Base-by-base conservation (phyloP, 2,113 vertebrate genomes). In the Brachionichthys hirsutus region DNA sequence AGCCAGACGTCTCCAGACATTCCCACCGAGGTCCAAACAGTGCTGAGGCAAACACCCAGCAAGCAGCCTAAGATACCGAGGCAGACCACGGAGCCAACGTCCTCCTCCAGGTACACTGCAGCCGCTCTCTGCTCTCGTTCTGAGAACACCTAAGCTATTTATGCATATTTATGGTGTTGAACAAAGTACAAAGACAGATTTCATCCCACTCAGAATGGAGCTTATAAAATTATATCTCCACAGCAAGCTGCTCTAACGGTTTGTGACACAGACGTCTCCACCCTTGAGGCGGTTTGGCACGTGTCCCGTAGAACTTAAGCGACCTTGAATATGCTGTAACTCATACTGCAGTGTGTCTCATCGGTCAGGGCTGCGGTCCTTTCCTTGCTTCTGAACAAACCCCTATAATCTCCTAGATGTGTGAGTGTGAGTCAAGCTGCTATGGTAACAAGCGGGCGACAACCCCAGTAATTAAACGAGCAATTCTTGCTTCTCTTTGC, bases 1-100 rank as follows among this genome's bases (percentile, higher is more conserved):
- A 99, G 97, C 85, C 97, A 98, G 93, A 98, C 97, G 17, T 99
- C 96, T 3, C 97, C 97, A 0, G 97, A 98, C 73, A 98, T 98
- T 67, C 96, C 97, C 4, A 95, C 97, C 0, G 97, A 98, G 87
- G 95, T 99, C 55, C 95, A 98, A 71, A 97, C 92, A 0, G 93
- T 94, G 0, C 84, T 97, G 70, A 94, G 93, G 53, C 95, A 95
- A 54, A 94, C 93, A 76, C 89, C 97, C 52, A 94, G 92, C 85
- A 92, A 92, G 75, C 95, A 95, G 43, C 92, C 93, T 8, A 95
- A 94, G 22, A 93, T 99, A 81, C 97, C 98, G 86, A 93, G 97
- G 62, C 97, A 99, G 84, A 98, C 93, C 73, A 99, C 97, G 0
- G 97, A 99, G 69, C 97, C 97, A 20, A 94, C 96, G 0, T 95